Evolutionary conservation across 2,113 vertebrate species (phyloP).

Genomic region (Archilochus colubris): DNA sequence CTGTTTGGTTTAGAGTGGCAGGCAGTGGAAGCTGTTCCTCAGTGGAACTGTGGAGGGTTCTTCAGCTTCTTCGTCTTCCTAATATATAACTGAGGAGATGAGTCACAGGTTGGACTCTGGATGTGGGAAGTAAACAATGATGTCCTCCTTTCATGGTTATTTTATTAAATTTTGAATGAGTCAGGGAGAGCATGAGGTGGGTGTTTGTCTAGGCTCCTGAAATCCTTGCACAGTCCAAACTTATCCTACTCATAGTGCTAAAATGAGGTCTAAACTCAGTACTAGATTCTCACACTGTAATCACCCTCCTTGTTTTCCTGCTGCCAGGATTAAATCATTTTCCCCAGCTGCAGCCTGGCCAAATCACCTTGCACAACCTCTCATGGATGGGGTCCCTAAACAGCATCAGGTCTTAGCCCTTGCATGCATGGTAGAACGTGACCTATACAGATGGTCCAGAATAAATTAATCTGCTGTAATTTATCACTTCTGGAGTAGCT

Average conservation of each 20-base stretch:
- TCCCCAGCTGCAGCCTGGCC: neutral
- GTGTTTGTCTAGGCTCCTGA: neutral
- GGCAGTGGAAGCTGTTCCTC: neutral
- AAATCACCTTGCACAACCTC: neutral
- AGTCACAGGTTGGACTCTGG: conserved; percentile 28
- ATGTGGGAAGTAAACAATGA: conserved; percentile 29
- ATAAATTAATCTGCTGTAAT: neutral
- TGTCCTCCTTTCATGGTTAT: neutral
- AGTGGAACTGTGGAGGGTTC: neutral
- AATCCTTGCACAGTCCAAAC: neutral
- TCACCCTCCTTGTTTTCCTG: neutral
- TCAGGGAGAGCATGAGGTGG: neutral
- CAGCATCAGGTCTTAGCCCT: neutral
- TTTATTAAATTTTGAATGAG: neutral
- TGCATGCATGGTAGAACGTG: neutral
- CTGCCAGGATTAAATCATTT: neutral
- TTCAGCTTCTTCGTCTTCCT: neutral
- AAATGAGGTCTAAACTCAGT: neutral
- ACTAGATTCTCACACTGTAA: neutral
- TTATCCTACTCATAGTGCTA: neutral
- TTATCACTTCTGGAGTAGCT: neutral
- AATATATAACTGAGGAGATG: neutral
- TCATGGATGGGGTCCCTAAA: neutral
- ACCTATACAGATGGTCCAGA: neutral
- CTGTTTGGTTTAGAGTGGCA: neutral